These are phyloP conservation scores for Acipenser transmontanus DNA, from an alignment of 2,797 vertebrate species.

Conservation along the genomic window DNA sequence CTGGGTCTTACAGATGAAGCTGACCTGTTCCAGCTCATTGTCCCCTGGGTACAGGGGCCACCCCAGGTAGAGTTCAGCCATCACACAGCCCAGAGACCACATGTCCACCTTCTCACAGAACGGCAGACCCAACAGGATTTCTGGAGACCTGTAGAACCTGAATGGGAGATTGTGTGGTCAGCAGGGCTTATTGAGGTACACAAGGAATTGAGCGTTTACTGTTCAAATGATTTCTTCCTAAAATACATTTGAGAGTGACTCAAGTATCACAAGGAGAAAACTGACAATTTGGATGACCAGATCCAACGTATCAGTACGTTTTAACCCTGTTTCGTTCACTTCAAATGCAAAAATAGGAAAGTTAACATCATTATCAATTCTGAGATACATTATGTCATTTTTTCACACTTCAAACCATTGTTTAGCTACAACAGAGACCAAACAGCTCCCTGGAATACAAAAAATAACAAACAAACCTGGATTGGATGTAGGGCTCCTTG, in stretches of 20 bases:
- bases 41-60: conserved; percentile 60
- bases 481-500: conserved; percentile 61
- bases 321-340: no score
- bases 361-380: no score
- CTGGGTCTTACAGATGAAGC: conserved; percentile 60
- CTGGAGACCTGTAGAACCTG: conserved; percentile 57
- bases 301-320: no score
- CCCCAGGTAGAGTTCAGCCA: conserved; percentile 60
- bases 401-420: no score
- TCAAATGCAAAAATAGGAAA: no score
- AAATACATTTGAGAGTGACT: no score
- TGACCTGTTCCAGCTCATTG: conserved; percentile 53
- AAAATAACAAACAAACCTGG: conserved; percentile 28
- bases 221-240: neutral
- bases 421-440: no score
- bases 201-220: neutral
- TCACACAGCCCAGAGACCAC: conserved; percentile 63
- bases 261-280: no score
- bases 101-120: conserved; percentile 63
- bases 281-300: no score
- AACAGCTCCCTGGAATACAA: no score
- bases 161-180: no score
- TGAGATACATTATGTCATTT: no score
- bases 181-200: neutral
- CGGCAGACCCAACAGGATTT: conserved; percentile 62